Percentiles rank a stretch among this genome's conserved stretches.
Conservation (phyloP, 2,113 vertebrate species). For the Corythoichthys haematopterus region DNA sequence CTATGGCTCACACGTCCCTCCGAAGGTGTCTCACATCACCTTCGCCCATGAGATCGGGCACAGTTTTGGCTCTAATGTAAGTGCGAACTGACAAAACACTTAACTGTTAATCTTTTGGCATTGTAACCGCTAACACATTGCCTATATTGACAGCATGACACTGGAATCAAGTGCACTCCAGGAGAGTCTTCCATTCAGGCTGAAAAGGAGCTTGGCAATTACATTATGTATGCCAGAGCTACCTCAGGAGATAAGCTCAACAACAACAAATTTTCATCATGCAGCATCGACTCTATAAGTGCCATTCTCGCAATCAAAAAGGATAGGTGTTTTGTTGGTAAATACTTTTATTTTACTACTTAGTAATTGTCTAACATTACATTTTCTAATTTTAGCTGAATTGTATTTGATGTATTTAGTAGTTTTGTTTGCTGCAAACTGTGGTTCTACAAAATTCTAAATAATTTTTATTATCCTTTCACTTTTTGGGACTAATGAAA, state of each 20-base stretch:
- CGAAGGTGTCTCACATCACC: conserved; percentile 97
- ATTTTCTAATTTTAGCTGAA: too few species aligned
- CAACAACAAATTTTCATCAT: conserved; percentile 95
- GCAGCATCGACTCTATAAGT: conserved; percentile 92
- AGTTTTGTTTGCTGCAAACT: too few species aligned
- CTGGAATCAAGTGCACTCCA: conserved; percentile 90
- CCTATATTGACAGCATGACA: conserved; percentile 82
- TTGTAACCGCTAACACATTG: background rate
- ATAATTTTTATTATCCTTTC: too few species aligned
- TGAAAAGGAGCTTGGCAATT: conserved; percentile 91
- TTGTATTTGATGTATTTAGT: too few species aligned
- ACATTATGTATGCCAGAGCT: conserved; percentile 97
- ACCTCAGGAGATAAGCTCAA: conserved; percentile 94
- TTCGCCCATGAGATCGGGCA: conserved; percentile 98
- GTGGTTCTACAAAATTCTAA: too few species aligned
- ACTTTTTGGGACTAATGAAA: too few species aligned
- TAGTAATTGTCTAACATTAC: too few species aligned
- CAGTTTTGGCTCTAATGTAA: conserved; percentile 97
- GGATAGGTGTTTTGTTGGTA: conserved; percentile 91
- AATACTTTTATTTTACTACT: conserved; percentile 31
- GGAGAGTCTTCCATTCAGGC: conserved; percentile 85
- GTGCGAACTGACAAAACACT: conserved; percentile 47
- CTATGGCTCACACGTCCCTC: conserved; percentile 94
- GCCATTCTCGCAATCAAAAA: conserved; percentile 89
- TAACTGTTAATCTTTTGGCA: background rate